These are phyloP conservation scores for Allobates femoralis DNA, from an alignment of 2,797 vertebrate species.

Conservation along the genomic window DNA sequence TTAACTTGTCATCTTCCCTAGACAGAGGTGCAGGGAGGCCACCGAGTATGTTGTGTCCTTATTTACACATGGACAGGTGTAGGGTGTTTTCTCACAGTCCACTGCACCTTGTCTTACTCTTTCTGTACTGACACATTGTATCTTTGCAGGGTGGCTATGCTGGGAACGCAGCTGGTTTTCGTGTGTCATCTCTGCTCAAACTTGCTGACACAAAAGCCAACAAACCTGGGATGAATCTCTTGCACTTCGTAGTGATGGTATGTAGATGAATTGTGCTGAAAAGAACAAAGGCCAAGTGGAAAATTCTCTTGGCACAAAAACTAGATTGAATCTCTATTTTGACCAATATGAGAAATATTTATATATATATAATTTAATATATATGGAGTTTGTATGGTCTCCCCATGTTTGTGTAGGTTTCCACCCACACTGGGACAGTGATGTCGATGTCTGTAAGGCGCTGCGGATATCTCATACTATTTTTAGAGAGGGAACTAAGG, in stretches of 20 bases:
- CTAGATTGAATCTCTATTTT: background rate
- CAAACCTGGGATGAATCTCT: conserved; percentile 85
- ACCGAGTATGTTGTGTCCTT: background rate
- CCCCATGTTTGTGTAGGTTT: too few species aligned
- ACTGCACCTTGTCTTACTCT: background rate
- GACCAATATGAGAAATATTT: background rate
- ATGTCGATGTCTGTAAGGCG: too few species aligned
- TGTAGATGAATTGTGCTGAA: conserved; percentile 53
- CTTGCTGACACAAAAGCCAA: conserved; percentile 84
- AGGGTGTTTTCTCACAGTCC: conserved; percentile 13
- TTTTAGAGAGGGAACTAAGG: background rate
- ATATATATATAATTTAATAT: too few species aligned
- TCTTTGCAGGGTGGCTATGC: conserved; percentile 82
- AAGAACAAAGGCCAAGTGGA: background rate
- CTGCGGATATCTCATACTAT: too few species aligned
- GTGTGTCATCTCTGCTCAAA: conserved; percentile 82
- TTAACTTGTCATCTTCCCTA: too few species aligned
- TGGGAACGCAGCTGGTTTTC: conserved; percentile 81
- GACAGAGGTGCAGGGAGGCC: background rate
- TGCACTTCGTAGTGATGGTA: conserved; percentile 88
- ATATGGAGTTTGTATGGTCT: too few species aligned
- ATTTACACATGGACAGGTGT: background rate
- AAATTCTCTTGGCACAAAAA: background rate
- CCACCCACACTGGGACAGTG: too few species aligned
- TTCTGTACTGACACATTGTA: background rate